These are phyloP conservation scores for Aleadryas rufinucha DNA, from an alignment of 2,113 vertebrate species.

Conservation along the genomic window DNA sequence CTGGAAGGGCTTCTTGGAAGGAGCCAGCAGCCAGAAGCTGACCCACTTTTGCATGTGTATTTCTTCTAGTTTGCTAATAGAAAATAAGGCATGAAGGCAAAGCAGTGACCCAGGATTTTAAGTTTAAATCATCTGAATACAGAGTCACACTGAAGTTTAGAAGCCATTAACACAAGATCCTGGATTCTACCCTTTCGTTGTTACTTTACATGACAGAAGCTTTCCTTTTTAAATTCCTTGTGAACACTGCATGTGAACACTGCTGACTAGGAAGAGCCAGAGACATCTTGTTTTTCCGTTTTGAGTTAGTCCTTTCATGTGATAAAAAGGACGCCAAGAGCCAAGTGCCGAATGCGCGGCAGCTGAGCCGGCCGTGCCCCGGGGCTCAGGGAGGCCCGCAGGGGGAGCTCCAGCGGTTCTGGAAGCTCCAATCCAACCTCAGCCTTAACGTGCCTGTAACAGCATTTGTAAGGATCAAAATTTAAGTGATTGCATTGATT, in stretches of 20 bases:
- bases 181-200: neutral
- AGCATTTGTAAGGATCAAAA: neutral
- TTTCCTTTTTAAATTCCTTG: neutral
- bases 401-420: conserved; percentile 9
- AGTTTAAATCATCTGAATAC: neutral
- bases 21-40: neutral
- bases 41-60: neutral
- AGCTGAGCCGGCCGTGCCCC: neutral
- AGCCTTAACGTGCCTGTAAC: fast-evolving
- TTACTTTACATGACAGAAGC: neutral
- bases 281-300: neutral
- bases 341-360: fast-evolving
- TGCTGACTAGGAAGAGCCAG: neutral
- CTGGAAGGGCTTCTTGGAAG: neutral
- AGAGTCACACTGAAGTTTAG: neutral
- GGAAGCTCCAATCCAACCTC: neutral
- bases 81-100: neutral
- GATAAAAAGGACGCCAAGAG: neutral
- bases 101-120: neutral
- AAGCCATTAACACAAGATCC: neutral
- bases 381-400: neutral
- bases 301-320: neutral
- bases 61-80: neutral
- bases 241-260: neutral
- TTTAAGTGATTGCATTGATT: neutral